A percentile compares a stretch with the other conserved stretches of the same genome.
phyloP scores from a whole-genome alignment of 2,888 invertebrate species.

The Cheilosia variabilis region DNA sequence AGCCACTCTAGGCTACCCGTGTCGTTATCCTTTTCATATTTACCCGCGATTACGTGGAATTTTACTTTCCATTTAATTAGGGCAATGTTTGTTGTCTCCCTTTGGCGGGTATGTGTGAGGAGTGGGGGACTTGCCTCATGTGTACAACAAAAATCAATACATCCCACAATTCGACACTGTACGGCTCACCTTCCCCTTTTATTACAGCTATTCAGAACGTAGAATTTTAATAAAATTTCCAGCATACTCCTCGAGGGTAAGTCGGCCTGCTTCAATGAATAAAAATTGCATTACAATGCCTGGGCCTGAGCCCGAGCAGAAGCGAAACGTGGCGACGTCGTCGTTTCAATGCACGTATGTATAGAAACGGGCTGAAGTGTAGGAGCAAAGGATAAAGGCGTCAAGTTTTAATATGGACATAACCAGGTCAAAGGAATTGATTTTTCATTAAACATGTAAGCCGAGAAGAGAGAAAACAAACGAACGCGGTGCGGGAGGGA shows the following conservation, averaged over 20 bases:
- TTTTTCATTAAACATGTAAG: constrained; percentile 68
- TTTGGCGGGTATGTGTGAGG: not conserved
- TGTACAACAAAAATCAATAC: constrained; percentile 54
- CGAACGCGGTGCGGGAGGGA: not conserved
- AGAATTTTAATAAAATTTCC: constrained; percentile 64
- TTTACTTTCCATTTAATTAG: constrained; percentile 51
- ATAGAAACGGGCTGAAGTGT: not conserved
- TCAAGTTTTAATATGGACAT: constrained; percentile 69
- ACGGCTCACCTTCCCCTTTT: constrained; percentile 1
- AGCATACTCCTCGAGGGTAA: constrained; percentile 8
- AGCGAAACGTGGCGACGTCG: constrained; percentile 10
- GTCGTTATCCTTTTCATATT: constrained; percentile 39
- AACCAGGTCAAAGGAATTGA: constrained; percentile 75
- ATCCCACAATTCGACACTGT: constrained; percentile 4
- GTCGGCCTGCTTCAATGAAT: constrained; percentile 16
- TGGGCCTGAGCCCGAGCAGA: constrained; percentile 4
- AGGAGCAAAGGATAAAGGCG: constrained; percentile 55
- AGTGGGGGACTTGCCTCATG: not conserved
- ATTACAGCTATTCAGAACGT: constrained; percentile 23
- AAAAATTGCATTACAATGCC: constrained; percentile 66
- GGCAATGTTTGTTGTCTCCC: constrained; percentile 13
- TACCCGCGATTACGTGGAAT: constrained; percentile 43
- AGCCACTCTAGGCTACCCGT: constrained; percentile 8
- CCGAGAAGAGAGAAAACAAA: constrained; percentile 11
- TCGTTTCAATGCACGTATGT: constrained; percentile 4